phyloP scores from a whole-genome alignment of 2,888 invertebrate genomes.

The Acholoe squamosa region DNA sequence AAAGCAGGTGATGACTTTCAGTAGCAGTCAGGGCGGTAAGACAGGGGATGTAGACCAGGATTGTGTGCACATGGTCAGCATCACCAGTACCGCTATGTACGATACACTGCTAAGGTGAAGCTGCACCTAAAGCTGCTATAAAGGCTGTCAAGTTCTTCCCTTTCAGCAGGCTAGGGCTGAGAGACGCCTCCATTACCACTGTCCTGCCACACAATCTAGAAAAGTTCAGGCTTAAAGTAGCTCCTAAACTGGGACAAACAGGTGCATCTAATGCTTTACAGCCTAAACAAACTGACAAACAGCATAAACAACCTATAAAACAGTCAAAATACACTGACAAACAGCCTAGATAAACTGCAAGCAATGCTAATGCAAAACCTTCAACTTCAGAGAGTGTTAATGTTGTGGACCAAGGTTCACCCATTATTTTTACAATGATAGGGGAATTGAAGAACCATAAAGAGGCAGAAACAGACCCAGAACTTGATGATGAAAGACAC shows the following conservation, averaged over 20 bases:
- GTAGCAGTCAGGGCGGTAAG: neutral
- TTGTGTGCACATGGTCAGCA: conserved; percentile 24
- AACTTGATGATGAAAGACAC: neutral
- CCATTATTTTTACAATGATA: neutral
- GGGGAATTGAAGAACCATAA: neutral
- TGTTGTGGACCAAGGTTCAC: neutral
- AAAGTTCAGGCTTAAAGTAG: neutral
- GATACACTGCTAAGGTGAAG: neutral
- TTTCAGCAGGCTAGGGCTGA: neutral
- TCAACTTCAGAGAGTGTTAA: neutral
- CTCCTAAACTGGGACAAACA: neutral
- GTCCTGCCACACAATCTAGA: neutral
- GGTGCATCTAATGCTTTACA: neutral
- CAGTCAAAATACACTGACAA: neutral
- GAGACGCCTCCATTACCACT: neutral
- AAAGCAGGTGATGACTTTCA: neutral
- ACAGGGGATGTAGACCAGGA: conserved; percentile 17
- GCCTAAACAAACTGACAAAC: no score
- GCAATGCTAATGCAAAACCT: neutral
- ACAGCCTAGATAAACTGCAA: neutral
- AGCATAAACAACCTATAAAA: neutral
- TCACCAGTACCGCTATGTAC: conserved; percentile 18
- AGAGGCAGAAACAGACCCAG: conserved; percentile 26
- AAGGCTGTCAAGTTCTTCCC: conserved; percentile 20
- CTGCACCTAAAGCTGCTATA: conserved; percentile 4